Evolutionary conservation across 1,140 invertebrate species (phyloP), one percentile per base, ranked within the genome.

Genomic region (Heliconius eleuchia): DNA sequence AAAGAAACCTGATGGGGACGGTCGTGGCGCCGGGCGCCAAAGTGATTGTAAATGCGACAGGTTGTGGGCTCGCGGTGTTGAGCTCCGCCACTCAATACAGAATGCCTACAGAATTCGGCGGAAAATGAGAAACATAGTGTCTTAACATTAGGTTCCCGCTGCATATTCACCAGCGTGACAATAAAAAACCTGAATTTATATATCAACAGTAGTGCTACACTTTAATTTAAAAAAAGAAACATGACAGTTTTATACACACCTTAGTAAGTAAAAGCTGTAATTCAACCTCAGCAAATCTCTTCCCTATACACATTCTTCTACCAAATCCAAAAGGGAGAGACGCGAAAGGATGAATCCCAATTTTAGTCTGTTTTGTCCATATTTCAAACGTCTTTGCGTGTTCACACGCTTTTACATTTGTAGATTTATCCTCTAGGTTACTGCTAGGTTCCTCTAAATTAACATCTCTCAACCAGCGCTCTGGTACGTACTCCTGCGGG

Each of bases 311-410:
- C 96, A 97, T 97, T 81, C 97, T 95, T 76, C 97, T 95, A 0
- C 97, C 97, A 91, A 97, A 98, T 30, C 97, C 97, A 91, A 98
- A 98, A 3, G 97, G 97, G 74, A 98, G 94, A 5, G 96, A 96
- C 0, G 97, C 96, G 87, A 97, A 98, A 8, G 96, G 97, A 88
- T 97, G 96, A n/a, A 94, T 93, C 23, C 93, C 93, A 19, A 88
- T 79, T 83, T 92, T 89, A 78, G 86, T 92, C 83, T 94, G 92
- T 78, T 87, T 92, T 66, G 85, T 85, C 71, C 87, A 89, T 60
- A 94, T 85, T 27, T 73, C 71, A 76, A 72, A 75, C 34, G 84
- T 87, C 2, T 77, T 79, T 4, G 74, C 79, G n/a, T 86, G 82
- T 34, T 86, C 84, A 71, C 83, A 82, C 34, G 4, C 3, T 27